Conservation (phyloP, 53 echinoderm and acorn worm genomes). For the Zoroaster sp. region DNA sequence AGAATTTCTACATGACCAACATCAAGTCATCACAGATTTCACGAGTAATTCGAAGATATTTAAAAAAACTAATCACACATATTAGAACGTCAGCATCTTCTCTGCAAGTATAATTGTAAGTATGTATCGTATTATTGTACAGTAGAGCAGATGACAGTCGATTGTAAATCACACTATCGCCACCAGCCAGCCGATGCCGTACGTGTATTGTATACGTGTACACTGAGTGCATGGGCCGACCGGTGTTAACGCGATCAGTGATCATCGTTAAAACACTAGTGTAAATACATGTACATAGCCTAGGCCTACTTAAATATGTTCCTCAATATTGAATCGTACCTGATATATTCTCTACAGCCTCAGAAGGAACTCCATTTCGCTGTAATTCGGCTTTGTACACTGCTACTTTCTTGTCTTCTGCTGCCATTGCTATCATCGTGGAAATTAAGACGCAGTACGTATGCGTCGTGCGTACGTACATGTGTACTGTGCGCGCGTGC, state of each 20-base stretch:
- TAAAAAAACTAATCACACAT: background rate
- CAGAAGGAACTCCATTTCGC: background rate
- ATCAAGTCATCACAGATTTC: background rate
- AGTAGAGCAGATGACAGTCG: background rate
- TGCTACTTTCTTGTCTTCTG: too few species aligned
- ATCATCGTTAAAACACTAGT: too few species aligned
- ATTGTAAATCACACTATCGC: background rate
- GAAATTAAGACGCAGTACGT: too few species aligned
- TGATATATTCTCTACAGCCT: background rate
- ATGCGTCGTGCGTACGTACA: too few species aligned
- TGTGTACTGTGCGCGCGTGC: too few species aligned
- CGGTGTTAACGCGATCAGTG: too few species aligned
- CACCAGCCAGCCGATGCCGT: background rate
- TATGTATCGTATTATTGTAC: constrained; percentile 4
- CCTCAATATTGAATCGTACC: background rate
- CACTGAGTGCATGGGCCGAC: background rate
- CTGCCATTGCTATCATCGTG: too few species aligned
- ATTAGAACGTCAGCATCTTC: background rate
- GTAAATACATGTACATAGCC: too few species aligned
- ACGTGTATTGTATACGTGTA: background rate
- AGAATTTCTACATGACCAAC: background rate
- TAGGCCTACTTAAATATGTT: background rate
- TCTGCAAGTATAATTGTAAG: background rate
- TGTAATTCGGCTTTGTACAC: background rate
- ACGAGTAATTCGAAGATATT: background rate